Base-by-base conservation (phyloP, 2,113 vertebrate genomes). In the Phainopepla nitens region DNA sequence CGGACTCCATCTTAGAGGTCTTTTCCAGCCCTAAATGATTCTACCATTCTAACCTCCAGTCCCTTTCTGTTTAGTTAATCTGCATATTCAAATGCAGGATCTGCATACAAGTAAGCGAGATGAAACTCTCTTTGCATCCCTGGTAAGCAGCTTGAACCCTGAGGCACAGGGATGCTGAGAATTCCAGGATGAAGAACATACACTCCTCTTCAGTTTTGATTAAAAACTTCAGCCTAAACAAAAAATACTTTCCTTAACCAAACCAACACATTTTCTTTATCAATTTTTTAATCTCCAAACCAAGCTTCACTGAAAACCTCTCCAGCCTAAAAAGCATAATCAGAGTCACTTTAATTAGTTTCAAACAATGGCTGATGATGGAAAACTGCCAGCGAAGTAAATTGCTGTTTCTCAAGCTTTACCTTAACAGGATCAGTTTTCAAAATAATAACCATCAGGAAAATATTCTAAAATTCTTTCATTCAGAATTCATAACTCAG, bases 71-170 rank as follows among this genome's bases (percentile, higher is more conserved):
- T 61, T 8, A 10, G 13, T 29, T 44, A 8, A 3, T 19, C 58
- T 4, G 41, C 28, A 64, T 16, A 20, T 12, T n/a, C 35, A 24
- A 47, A 58, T 6, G 9, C 19, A 14, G n/a, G 13, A 10, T 33
- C 12, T 25, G 65, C 29, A 51, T 35, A 35, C 22, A 10, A 33
- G 58, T 9, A 27, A 51, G 3, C 7, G 13, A 51, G 15, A 3
- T 0, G 3, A 80, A 47, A 29, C 8, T 42, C 44, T 24, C 0
- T 31, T 36, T 3, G 1, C 19, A 6, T 9, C n/a, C 21, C 41
- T 20, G 62, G 19, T 23, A 54, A 68, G 61, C 13, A 20, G 17
- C 41, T 11, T 21, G 20, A 77, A 27, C 18, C 20, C 28, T 11
- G n/a, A 39, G 17, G n/a, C 24, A 7, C 0, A 5, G 41, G 15